phyloP scores from a whole-genome alignment of 1,140 invertebrate genomes.

The Gryon sp. region DNA sequence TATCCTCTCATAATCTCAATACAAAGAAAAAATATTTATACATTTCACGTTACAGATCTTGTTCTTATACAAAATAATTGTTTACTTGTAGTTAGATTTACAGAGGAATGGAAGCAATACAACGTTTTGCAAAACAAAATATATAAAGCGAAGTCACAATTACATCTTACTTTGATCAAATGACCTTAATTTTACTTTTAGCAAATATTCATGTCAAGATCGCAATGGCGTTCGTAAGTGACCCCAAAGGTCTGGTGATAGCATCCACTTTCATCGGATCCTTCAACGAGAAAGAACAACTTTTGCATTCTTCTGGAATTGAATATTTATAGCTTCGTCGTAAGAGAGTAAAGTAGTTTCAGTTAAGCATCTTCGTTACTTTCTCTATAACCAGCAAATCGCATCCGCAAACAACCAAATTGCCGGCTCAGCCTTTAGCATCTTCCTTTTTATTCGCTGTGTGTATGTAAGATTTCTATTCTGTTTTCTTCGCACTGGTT shows the following conservation, averaged over 20 bases:
- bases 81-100: no score
- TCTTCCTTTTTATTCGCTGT: conserved; percentile 22
- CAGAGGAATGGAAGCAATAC: no score
- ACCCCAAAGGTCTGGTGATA: conserved; percentile 64
- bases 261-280: conserved; percentile 66
- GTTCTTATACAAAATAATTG: no score
- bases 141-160: conserved; percentile 17
- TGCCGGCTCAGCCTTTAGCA: conserved; percentile 5
- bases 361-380: conserved; percentile 64
- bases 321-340: conserved; percentile 66
- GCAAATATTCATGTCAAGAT: conserved; percentile 69
- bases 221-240: conserved; percentile 55
- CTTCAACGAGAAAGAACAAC: conserved; percentile 59
- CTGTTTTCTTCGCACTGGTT: conserved; percentile 17
- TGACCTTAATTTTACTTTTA: conserved; percentile 55
- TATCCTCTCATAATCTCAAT: no score
- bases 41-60: no score
- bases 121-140: no score
- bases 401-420: conserved; percentile 18
- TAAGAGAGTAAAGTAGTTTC: conserved; percentile 66
- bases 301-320: conserved; percentile 57
- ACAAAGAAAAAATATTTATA: no score
- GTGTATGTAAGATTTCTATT: neutral
- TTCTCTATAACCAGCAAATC: conserved; percentile 60
- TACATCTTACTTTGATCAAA: conserved; percentile 30